Percentiles rank a stretch among this genome's conserved stretches.
Evolutionary conservation across 2,888 invertebrate species (phyloP).

Genomic region (Pediacus dermestoides): DNA sequence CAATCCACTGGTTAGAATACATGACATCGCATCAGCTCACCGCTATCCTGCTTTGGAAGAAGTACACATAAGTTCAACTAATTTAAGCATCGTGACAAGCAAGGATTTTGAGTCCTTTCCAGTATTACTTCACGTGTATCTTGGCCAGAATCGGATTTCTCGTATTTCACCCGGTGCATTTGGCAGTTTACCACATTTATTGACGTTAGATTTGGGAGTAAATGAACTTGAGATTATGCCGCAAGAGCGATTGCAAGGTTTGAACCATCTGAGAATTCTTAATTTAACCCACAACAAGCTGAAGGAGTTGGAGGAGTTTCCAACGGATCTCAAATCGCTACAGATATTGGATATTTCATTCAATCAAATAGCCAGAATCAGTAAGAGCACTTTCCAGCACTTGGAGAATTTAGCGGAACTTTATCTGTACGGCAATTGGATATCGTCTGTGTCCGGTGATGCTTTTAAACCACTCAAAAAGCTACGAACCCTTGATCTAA

Average conservation of each 20-base stretch:
- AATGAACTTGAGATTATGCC: constrained; percentile 81
- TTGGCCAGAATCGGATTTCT: constrained; percentile 71
- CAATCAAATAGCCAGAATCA: constrained; percentile 76
- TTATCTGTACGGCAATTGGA: constrained; percentile 77
- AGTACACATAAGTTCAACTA: constrained; percentile 74
- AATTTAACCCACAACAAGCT: constrained; percentile 83
- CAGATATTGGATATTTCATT: constrained; percentile 78
- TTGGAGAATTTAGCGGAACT: constrained; percentile 74
- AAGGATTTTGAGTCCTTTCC: constrained; percentile 84
- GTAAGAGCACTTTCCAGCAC: constrained; percentile 71
- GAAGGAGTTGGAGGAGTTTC: constrained; percentile 77
- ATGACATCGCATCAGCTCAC: constrained; percentile 67
- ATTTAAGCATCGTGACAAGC: constrained; percentile 76
- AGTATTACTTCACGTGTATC: constrained; percentile 68
- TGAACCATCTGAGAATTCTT: constrained; percentile 67
- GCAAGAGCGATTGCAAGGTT: constrained; percentile 77
- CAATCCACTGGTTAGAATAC: constrained; percentile 74
- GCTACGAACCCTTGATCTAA: constrained; percentile 71
- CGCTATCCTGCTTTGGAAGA: constrained; percentile 77
- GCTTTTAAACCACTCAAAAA: constrained; percentile 75
- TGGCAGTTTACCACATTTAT: constrained; percentile 68
- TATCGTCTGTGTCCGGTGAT: constrained; percentile 72
- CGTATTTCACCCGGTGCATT: constrained; percentile 83
- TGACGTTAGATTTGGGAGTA: constrained; percentile 75
- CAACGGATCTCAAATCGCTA: constrained; percentile 70